Evolutionary conservation across 2,888 invertebrate genomes (phyloP), one percentile per base, ranked within the genome.

Genomic region (Temnothorax ravouxi): DNA sequence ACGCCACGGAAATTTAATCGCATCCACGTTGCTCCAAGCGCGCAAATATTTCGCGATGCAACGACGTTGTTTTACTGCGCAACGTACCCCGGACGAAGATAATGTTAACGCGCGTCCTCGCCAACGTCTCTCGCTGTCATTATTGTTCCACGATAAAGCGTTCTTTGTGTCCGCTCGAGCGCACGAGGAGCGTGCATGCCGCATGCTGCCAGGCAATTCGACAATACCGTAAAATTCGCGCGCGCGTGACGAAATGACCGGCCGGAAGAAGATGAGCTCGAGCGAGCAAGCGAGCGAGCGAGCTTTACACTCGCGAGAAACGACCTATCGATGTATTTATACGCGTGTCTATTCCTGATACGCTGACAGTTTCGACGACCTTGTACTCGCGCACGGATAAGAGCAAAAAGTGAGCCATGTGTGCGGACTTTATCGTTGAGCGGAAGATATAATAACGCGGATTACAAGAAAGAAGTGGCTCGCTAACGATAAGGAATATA

Each of bases 241-340:
- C 84, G 86, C 86, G 90, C 91, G 91, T 91, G 90, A 92, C 91
- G 89, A 89, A 93, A 92, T 89, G 84, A 89, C 86, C 88, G 29
- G 34, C 34, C 85, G 80, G 50, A 74, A 71, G 75, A 66, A 52
- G 64, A 82, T 44, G 38, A 79, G 76, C 77, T 56, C 84, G 79
- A 84, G 83, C 84, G 56, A 44, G 75, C 81, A 4, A 38, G 29
- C 34, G 34, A 34, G 1, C 52, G 50, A 64, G 21, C 15, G 34
- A 47, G 74, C 86, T 90, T 76, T 89, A 88, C 82, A 84, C 29
- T 83, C 84, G 84, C 71, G 88, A 54, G 81, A 89, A 90, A 87
- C 88, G 88, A 89, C 88, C 86, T 86, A 69, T 84, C 38, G 62
- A 44, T 41, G 54, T 44, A 34, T 44, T 9, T 8, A 52, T 15